phyloP scores from a whole-genome alignment of 1,140 invertebrate genomes.

The Tetranychus cinnabarinus region DNA sequence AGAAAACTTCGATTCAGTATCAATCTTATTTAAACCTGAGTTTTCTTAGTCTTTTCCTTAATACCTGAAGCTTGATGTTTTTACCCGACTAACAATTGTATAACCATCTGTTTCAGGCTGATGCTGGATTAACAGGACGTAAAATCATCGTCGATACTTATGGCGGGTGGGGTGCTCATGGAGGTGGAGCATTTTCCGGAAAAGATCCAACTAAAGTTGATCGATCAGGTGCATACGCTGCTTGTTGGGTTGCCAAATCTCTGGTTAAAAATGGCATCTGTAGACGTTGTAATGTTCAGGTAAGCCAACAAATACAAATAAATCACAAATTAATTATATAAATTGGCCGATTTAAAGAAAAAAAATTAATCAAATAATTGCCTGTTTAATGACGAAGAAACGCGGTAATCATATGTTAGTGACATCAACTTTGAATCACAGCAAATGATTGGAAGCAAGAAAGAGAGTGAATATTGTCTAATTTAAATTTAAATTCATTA shows the following conservation, averaged over 20 bases:
- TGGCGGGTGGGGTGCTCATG: conserved; percentile 85
- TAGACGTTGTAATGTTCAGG: conserved; percentile 12
- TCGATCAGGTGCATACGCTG: conserved; percentile 82
- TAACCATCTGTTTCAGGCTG: conserved; percentile 33
- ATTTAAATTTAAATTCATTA: too few relatives aligned
- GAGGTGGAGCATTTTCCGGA: conserved; percentile 81
- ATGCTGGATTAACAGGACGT: conserved; percentile 80
- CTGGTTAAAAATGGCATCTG: conserved; percentile 68
- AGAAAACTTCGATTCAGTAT: too few relatives aligned
- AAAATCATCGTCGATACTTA: conserved; percentile 99
- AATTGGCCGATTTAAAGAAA: too few relatives aligned
- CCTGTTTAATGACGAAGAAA: too few relatives aligned
- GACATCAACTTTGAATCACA: too few relatives aligned
- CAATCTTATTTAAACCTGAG: too few relatives aligned
- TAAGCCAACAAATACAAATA: not conserved
- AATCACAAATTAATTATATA: too few relatives aligned
- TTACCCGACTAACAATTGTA: not conserved
- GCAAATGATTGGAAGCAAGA: too few relatives aligned
- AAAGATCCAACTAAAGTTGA: conserved; percentile 96
- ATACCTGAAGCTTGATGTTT: too few relatives aligned
- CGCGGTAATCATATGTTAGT: too few relatives aligned
- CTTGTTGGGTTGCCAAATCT: conserved; percentile 87
- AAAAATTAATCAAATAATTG: too few relatives aligned
- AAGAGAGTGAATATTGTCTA: too few relatives aligned
- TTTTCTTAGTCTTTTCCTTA: not conserved